phyloP scores from a whole-genome alignment of 2,888 invertebrate genomes.

The Limnephilus marmoratus region DNA sequence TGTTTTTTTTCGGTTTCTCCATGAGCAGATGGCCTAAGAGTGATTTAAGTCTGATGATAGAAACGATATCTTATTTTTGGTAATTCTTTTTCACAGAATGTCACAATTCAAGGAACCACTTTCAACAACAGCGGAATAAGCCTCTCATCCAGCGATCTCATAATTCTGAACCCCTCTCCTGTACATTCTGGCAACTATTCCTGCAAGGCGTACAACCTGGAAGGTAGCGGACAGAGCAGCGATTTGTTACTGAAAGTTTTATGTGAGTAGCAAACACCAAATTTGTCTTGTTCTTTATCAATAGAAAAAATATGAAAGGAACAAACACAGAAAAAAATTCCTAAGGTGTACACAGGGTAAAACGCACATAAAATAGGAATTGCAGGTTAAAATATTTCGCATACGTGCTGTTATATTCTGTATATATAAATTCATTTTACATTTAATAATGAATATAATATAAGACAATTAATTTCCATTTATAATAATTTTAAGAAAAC shows the following conservation, averaged over 20 bases:
- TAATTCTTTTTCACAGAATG: constrained; percentile 57
- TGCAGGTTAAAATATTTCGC: too few relatives aligned
- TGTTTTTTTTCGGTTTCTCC: too few relatives aligned
- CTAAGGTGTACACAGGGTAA: too few relatives aligned
- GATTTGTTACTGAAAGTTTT: constrained; percentile 55
- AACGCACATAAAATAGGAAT: too few relatives aligned
- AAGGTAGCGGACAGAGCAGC: constrained; percentile 63
- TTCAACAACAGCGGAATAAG: constrained; percentile 64
- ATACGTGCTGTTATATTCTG: too few relatives aligned
- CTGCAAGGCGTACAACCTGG: constrained; percentile 65
- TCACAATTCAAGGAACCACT: constrained; percentile 60
- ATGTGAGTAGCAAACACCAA: constrained; percentile 55
- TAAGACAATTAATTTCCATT: too few relatives aligned
- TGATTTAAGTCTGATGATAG: background rate
- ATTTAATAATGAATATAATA: too few relatives aligned
- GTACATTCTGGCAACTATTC: constrained; percentile 61
- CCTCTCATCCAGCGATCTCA: constrained; percentile 61
- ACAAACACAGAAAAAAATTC: too few relatives aligned
- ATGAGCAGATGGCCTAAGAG: too few relatives aligned
- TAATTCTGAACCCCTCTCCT: constrained; percentile 60
- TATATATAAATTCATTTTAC: too few relatives aligned
- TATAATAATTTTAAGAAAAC: too few relatives aligned
- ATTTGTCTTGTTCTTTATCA: background rate
- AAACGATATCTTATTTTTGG: background rate
- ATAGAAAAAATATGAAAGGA: background rate